phyloP scores from a whole-genome alignment of 2,797 vertebrate genomes.

The Xenops minutus region DNA sequence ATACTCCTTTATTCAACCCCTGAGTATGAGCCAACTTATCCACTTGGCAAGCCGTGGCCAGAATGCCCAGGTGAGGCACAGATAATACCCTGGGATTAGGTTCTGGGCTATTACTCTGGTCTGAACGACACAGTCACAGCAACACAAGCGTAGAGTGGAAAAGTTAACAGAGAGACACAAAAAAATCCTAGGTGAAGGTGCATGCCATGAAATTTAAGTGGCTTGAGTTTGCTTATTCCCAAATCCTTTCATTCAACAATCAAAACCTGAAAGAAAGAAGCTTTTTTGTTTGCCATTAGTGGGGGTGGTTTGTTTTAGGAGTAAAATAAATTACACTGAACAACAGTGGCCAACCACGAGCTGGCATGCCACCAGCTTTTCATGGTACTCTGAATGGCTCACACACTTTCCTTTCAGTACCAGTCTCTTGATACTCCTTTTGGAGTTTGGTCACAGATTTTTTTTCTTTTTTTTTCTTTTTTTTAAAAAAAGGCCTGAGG shows the following conservation, averaged over 20 bases:
- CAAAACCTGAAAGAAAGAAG: constrained; percentile 8
- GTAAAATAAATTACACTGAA: constrained; percentile 51
- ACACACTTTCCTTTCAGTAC: constrained; percentile 1
- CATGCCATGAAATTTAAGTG: constrained; percentile 16
- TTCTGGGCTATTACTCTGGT: not conserved
- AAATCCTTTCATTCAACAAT: constrained; percentile 29
- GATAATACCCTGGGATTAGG: not conserved
- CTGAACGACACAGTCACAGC: not conserved
- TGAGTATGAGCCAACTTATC: not conserved
- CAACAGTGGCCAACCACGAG: not conserved
- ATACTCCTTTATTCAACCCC: not conserved
- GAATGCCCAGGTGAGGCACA: not conserved
- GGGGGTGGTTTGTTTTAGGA: constrained; percentile 29
- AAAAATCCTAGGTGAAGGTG: not conserved
- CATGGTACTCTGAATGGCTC: constrained; percentile 41
- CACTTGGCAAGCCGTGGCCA: not conserved
- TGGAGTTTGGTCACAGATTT: constrained; percentile 21
- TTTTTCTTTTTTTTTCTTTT: not conserved
- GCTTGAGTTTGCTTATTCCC: not conserved
- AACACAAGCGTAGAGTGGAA: not conserved
- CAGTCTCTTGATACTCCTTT: constrained; percentile 6
- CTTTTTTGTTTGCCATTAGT: constrained; percentile 13
- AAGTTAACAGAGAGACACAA: not conserved
- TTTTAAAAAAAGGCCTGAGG: not conserved
- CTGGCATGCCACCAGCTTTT: constrained; percentile 43